These are phyloP conservation scores for Micropterix aruncella DNA, from an alignment of 2,888 invertebrate genomes.

Conservation along the genomic window DNA sequence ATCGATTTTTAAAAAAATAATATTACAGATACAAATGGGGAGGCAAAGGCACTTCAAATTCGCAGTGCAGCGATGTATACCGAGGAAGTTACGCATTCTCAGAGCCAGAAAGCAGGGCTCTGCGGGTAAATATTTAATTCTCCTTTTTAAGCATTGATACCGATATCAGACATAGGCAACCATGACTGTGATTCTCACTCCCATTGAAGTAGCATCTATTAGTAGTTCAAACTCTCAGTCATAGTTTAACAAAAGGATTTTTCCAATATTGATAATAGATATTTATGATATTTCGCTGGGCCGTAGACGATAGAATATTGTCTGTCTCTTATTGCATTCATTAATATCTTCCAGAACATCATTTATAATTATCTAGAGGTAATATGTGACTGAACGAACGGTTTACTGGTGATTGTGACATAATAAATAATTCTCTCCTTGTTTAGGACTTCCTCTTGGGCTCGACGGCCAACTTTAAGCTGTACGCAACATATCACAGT, in stretches of 20 bases:
- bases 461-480: constrained; percentile 44
- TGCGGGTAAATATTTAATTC: constrained; percentile 20
- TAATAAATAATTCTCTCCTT: neutral
- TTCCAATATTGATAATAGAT: neutral
- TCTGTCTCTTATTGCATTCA: no score
- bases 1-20: no score
- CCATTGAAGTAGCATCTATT: no score
- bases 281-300: neutral
- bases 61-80: constrained; percentile 72
- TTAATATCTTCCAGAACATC: no score
- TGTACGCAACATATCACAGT: constrained; percentile 68
- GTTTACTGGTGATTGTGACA: neutral
- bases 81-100: constrained; percentile 70
- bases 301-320: no score
- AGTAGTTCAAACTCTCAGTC: constrained; percentile 2
- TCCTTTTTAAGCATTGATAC: no score
- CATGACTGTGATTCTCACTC: no score
- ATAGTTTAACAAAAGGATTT: neutral
- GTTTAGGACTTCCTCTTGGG: constrained; percentile 35
- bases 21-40: constrained; percentile 62
- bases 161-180: no score
- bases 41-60: constrained; percentile 67
- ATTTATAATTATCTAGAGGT: neutral
- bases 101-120: constrained; percentile 70
- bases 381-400: neutral